phyloP scores from a whole-genome alignment of 1,140 invertebrate genomes.

The Pomacea maculata region DNA sequence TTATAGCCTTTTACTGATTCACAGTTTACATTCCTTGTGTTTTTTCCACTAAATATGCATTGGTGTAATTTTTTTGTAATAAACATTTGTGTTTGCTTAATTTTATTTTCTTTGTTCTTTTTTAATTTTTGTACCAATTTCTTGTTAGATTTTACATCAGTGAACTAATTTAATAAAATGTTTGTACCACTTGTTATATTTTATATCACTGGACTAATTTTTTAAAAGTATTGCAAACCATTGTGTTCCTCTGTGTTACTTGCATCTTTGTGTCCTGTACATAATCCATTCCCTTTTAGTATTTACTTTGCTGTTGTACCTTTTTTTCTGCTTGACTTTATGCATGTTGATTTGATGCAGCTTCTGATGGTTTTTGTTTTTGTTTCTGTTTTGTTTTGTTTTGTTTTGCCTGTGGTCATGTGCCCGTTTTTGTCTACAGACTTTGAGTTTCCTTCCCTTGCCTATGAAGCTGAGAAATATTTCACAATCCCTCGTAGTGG shows the following conservation, averaged over 20 bases:
- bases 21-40: neutral
- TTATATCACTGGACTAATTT: no score
- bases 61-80: neutral
- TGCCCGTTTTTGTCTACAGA: constrained; percentile 46
- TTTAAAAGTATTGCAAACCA: no score
- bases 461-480: constrained; percentile 68
- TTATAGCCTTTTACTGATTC: neutral
- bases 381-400: neutral
- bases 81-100: no score
- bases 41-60: neutral
- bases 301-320: neutral
- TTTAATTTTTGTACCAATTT: no score
- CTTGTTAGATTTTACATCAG: no score
- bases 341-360: neutral
- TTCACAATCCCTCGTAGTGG: constrained; percentile 70
- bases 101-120: no score
- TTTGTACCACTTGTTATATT: no score
- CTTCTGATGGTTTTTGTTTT: neutral
- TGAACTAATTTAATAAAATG: no score
- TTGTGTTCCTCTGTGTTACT: neutral
- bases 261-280: constrained; percentile 3
- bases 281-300: neutral
- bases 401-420: neutral
- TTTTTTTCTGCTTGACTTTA: neutral
- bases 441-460: constrained; percentile 44